Conservation (phyloP, 2,888 invertebrate genomes). For the Watsonalla cultraria region DNA sequence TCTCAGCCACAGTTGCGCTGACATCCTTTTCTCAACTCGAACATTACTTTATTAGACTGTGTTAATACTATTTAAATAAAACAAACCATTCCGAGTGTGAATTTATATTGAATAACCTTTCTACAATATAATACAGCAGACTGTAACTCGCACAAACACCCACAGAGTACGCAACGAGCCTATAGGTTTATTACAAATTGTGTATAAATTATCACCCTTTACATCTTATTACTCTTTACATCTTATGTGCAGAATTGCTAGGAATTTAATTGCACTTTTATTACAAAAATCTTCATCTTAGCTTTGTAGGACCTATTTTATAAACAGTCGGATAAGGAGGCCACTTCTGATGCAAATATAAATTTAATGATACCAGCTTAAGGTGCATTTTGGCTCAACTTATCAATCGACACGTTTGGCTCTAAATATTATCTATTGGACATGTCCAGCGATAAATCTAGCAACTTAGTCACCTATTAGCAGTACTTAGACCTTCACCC, state of each 20-base stretch:
- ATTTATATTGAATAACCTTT: conserved; percentile 75
- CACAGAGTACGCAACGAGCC: conserved; percentile 12
- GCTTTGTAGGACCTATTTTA: not conserved
- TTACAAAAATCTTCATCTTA: conserved; percentile 26
- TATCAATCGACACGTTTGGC: no score
- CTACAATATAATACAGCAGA: conserved; percentile 73
- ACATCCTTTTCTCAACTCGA: no score
- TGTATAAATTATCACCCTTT: conserved; percentile 33
- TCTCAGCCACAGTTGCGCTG: no score
- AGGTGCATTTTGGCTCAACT: no score
- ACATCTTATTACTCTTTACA: conserved; percentile 46
- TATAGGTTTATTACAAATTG: conserved; percentile 1
- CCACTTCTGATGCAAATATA: no score
- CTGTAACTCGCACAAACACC: conserved; percentile 42
- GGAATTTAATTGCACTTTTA: conserved; percentile 53
- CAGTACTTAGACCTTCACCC: no score
- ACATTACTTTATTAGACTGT: no score
- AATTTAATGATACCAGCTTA: no score
- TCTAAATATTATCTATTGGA: no score
- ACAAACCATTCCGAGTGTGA: conserved; percentile 52
- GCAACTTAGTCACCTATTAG: no score
- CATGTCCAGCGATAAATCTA: no score
- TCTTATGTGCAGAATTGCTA: conserved; percentile 35
- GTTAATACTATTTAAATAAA: conserved; percentile 30
- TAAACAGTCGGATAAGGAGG: not conserved